phyloP scores from a whole-genome alignment of 1,140 invertebrate species.

The Acromyrmex heyeri region DNA sequence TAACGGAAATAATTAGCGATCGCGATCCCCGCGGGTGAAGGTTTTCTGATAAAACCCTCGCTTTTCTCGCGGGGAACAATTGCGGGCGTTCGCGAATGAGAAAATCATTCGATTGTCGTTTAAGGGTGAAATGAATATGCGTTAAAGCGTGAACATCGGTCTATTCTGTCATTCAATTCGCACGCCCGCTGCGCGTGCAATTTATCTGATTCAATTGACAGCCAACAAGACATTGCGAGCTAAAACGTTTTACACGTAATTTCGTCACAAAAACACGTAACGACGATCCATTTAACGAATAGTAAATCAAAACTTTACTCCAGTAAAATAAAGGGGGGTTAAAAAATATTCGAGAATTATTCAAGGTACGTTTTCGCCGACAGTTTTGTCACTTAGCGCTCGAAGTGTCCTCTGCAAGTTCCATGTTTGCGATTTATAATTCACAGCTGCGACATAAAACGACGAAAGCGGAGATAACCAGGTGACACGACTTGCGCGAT shows the following conservation, averaged over 20 bases:
- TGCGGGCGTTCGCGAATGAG: neutral
- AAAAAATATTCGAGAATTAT: neutral
- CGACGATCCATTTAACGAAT: neutral
- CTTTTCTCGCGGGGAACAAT: conserved; percentile 37
- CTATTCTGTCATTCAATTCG: neutral
- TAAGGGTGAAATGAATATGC: conserved; percentile 3
- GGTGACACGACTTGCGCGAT: neutral
- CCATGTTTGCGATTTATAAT: neutral
- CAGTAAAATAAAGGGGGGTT: neutral
- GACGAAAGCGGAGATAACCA: neutral
- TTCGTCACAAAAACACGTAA: conserved; percentile 11
- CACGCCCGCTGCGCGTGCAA: neutral
- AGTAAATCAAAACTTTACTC: neutral
- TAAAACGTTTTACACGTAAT: conserved; percentile 1
- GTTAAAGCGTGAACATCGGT: conserved; percentile 29
- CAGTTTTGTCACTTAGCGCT: neutral
- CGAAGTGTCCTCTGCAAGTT: neutral
- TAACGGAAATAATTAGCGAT: conserved; percentile 51
- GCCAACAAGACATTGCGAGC: neutral
- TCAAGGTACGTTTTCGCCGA: neutral
- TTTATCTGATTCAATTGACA: conserved; percentile 1
- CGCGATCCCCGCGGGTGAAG: neutral
- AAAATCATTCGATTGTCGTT: conserved; percentile 20
- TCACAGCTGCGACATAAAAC: conserved; percentile 3
- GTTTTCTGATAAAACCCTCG: conserved; percentile 16